Conservation (phyloP, 2,113 vertebrate species). For the Ctenomys sociabilis region DNA sequence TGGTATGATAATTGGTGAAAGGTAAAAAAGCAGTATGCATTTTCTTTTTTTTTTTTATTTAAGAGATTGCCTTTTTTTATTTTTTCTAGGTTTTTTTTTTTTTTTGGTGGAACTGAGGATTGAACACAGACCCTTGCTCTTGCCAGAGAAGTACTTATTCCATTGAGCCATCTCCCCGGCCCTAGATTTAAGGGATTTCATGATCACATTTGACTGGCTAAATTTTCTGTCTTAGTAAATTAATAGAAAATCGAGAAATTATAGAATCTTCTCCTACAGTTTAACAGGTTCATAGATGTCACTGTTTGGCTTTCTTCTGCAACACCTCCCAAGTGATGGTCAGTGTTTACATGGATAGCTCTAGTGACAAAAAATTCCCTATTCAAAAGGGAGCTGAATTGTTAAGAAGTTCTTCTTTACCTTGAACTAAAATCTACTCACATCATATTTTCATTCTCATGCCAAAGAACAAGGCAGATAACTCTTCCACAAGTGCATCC, state of each 20-base stretch:
- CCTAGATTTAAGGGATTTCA: not conserved
- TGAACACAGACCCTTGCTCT: no score
- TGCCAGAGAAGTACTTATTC: no score
- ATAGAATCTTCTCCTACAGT: not conserved
- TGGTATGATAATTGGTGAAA: not conserved
- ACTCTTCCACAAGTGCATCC: not conserved
- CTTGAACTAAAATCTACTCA: not conserved
- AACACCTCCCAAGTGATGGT: not conserved
- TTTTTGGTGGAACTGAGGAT: no score
- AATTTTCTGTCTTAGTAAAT: not conserved
- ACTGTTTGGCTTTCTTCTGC: not conserved
- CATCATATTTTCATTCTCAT: not conserved
- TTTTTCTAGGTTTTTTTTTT: no score
- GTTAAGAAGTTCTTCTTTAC: not conserved
- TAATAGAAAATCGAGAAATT: slow-evolving; percentile 36
- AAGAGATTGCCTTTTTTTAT: no score
- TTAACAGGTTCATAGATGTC: not conserved
- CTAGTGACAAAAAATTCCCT: not conserved
- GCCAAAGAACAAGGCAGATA: not conserved
- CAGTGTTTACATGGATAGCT: not conserved
- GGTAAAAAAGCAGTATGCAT: not conserved
- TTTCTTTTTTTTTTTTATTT: no score
- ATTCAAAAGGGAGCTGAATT: not conserved
- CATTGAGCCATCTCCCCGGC: no score
- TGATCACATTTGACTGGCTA: not conserved